These are phyloP conservation scores for Artibeus jamaicensis DNA, from an alignment of 2,797 vertebrate species.

Conservation along the genomic window DNA sequence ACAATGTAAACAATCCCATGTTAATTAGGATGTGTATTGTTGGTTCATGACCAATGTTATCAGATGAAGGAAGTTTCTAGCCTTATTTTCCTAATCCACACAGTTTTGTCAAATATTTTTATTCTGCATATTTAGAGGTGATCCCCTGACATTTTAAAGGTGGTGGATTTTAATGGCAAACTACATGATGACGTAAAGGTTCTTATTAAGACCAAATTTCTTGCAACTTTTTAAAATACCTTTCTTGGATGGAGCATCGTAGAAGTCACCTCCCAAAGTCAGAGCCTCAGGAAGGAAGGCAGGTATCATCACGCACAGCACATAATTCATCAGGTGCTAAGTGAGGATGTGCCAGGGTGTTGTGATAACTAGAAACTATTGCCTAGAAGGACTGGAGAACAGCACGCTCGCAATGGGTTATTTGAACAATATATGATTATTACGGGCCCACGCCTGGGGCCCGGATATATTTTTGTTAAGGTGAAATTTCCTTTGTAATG, in stretches of 20 bases:
- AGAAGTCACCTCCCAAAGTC: not conserved
- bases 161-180: not conserved
- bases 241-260: not conserved
- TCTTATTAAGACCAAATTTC: slow-evolving; percentile 14
- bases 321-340: slow-evolving; percentile 1
- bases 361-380: slow-evolving; percentile 40
- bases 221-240: not conserved
- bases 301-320: not conserved
- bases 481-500: slow-evolving; percentile 70
- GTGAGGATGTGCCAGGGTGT: not conserved
- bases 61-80: not conserved
- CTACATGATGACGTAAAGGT: not conserved
- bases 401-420: slow-evolving; percentile 30
- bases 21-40: not conserved
- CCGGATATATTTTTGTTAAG: slow-evolving; percentile 68
- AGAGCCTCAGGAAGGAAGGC: not conserved
- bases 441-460: slow-evolving; percentile 58
- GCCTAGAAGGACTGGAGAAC: slow-evolving; percentile 1
- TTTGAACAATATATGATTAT: slow-evolving; percentile 62
- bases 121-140: not conserved
- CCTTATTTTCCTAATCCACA: not conserved
- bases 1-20: not conserved
- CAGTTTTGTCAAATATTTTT: not conserved
- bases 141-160: not conserved
- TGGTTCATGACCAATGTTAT: not conserved